Evolutionary conservation across 2,888 invertebrate species (phyloP).

Genomic region (Cosmia trapezina): DNA sequence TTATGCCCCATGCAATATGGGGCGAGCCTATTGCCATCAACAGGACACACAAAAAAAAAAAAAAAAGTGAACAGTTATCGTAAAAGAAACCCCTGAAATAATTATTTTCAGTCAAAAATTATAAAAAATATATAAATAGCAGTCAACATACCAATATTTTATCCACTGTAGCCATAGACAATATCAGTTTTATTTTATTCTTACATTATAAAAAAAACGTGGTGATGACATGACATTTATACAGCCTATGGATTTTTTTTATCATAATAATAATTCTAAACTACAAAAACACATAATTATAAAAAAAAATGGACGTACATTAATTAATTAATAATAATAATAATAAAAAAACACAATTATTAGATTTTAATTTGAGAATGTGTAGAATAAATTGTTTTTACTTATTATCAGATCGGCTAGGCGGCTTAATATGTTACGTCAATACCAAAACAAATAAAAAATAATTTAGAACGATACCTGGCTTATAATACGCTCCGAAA

Average conservation of each 20-base stretch:
- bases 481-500: too few species aligned
- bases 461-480: too few species aligned
- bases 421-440: too few species aligned
- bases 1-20: not conserved
- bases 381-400: constrained; percentile 10
- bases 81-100: not conserved
- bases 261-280: constrained; percentile 22
- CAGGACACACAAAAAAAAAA: not conserved
- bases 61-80: not conserved
- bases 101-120: too few species aligned
- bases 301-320: constrained; percentile 53
- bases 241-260: constrained; percentile 47
- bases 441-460: too few species aligned
- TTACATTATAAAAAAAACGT: constrained; percentile 32
- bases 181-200: constrained; percentile 35
- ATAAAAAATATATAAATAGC: constrained; percentile 11
- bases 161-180: constrained; percentile 42
- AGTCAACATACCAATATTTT: constrained; percentile 44
- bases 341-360: constrained; percentile 36
- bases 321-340: constrained; percentile 31
- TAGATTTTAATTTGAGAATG: constrained; percentile 34
- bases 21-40: not conserved
- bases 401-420: too few species aligned
- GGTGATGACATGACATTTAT: constrained; percentile 51
- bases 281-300: constrained; percentile 34